These are phyloP conservation scores for Semaprochilodus insignis DNA, from an alignment of 2,797 vertebrate genomes.

Conservation along the genomic window DNA sequence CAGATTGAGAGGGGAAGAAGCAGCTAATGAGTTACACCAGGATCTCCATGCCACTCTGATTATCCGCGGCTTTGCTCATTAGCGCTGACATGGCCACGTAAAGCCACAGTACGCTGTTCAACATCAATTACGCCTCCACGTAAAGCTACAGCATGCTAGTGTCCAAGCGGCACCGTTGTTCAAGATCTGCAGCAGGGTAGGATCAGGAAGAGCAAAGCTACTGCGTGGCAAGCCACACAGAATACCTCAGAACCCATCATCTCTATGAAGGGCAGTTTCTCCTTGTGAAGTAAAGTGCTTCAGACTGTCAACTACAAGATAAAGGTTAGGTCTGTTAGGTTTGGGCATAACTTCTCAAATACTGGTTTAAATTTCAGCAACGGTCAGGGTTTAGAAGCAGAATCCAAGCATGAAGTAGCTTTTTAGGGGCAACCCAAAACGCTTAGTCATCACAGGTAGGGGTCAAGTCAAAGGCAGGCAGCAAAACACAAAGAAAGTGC, in stretches of 20 bases:
- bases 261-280: neutral
- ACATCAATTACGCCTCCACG: neutral
- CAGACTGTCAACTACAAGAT: no score
- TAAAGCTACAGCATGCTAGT: neutral
- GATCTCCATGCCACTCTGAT: constrained; percentile 24
- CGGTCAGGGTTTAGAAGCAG: no score
- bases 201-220: neutral
- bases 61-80: constrained; percentile 29
- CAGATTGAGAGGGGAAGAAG: constrained; percentile 6
- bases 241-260: neutral
- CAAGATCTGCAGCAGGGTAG: neutral
- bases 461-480: no score
- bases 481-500: no score
- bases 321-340: no score
- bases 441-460: no score
- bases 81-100: constrained; percentile 11
- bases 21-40: constrained; percentile 27
- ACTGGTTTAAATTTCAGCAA: no score
- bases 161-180: neutral
- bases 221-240: neutral
- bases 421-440: no score
- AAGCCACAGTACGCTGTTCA: neutral
- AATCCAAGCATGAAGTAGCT: no score
- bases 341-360: no score
- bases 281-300: neutral